Base-by-base conservation (phyloP, 2,113 vertebrate genomes). In the Actenoides lindsayi region DNA sequence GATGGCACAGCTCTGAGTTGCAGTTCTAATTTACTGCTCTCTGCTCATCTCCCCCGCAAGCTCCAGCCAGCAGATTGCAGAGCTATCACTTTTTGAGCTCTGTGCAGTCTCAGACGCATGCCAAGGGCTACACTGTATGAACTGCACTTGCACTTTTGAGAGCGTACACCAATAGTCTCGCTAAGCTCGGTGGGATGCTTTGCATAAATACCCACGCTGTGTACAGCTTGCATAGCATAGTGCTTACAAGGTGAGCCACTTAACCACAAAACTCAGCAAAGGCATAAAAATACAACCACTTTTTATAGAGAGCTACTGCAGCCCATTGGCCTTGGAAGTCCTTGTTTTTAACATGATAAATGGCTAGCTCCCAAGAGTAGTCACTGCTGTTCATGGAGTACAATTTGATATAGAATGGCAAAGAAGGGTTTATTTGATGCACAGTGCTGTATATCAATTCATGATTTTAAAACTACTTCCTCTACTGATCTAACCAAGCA, bases 61-160 rank as follows among this genome's bases (percentile, higher is more conserved):
- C 91, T 87, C 81, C 75, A 90, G 87, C 87, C 94, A 93, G 87
- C 89, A 95, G 81, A 94, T 84, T 96, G 76, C 89, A 90, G 79
- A 73, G 64, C 71, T 75, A 44, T 85, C 18, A 1, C 4, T 10
- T 89, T 87, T 62, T 31, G 56, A 86, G 73, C 76, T 94, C 77
- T 56, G 25, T 90, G 73, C 51, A 67, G 69, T n/a, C 89, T 90
- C 65, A 89, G 80, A 75, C 73, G 56, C 83, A 56, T 20, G 71
- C 92, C 18, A 5, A 84, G 56, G 80, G 83, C 73, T 84, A 30
- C 3, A 7, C 86, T 62, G 56, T 25, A 60, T 68, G 87, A 93
- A 59, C 80, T 2, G 3, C 62, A 57, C 65, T 92, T 31, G 68
- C 35, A 28, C 81, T 93, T 93, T 83, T 80, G 83, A 92, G 64